phyloP scores from a whole-genome alignment of 2,113 vertebrate genomes.

The Bettongia penicillata region DNA sequence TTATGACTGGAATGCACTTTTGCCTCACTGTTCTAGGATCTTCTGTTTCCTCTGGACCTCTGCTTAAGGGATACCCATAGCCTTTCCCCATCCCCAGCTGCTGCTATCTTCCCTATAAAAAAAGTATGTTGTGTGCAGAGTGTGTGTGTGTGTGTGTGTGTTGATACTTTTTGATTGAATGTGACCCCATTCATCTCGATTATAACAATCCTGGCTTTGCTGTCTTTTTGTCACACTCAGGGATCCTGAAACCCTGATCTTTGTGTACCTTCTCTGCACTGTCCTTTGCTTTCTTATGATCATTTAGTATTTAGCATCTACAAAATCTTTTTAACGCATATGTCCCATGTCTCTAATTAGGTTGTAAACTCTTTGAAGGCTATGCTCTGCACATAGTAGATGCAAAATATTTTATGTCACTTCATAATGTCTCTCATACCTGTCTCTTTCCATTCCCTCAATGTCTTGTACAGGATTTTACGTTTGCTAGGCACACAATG shows the following conservation, averaged over 20 bases:
- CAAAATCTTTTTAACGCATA: not conserved
- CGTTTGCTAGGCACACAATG: not conserved
- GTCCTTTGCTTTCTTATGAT: not conserved
- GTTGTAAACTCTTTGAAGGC: not conserved
- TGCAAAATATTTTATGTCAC: not conserved
- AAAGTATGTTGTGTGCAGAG: not conserved
- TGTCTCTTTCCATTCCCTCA: not conserved
- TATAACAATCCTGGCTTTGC: not conserved
- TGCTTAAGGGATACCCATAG: not conserved
- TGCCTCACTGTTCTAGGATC: not conserved
- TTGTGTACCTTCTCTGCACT: not conserved
- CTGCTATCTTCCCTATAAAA: not conserved
- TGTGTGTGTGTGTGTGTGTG: not conserved
- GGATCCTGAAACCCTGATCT: not conserved
- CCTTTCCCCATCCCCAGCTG: not conserved
- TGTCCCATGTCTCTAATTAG: not conserved
- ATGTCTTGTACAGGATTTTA: not conserved
- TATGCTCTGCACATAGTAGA: not conserved
- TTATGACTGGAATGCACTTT: not conserved
- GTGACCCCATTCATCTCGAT: not conserved
- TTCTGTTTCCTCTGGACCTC: not conserved
- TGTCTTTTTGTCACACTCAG: not conserved
- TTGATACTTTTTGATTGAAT: conserved; percentile 20
- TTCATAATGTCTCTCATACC: not conserved
- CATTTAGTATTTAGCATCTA: not conserved